Evolutionary conservation across 2,113 vertebrate species (phyloP).

Genomic region (Cathartes aura): DNA sequence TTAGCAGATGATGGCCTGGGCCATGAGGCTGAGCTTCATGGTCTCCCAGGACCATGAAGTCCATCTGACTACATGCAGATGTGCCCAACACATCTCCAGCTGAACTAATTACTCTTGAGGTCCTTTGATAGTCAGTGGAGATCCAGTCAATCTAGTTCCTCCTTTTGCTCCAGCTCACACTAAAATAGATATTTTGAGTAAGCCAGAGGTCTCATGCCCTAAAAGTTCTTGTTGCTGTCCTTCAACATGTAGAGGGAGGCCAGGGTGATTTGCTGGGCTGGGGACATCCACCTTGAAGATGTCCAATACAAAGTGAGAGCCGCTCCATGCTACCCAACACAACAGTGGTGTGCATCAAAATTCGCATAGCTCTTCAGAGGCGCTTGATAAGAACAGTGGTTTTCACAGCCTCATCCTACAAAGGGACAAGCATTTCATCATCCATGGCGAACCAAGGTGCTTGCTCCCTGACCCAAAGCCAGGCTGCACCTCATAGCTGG

Average conservation of each 20-base stretch:
- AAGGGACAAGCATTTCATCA: background rate
- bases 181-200: background rate
- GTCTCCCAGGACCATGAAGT: background rate
- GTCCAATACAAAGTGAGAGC: background rate
- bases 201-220: background rate
- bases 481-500: background rate
- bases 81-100: background rate
- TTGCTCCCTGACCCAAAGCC: background rate
- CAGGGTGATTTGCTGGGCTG: background rate
- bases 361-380: background rate
- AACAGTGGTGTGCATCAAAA: background rate
- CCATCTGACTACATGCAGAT: background rate
- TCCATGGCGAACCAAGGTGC: background rate
- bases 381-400: background rate
- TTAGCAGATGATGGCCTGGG: background rate
- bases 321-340: no score
- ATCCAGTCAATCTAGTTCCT: background rate
- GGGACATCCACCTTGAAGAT: background rate
- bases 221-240: background rate
- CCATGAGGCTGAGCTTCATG: background rate
- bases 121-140: background rate
- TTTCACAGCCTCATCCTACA: background rate
- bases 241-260: background rate
- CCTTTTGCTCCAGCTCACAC: background rate
- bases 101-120: background rate